Conservation (phyloP, 2,113 vertebrate genomes). For the Tyrannus savana region DNA sequence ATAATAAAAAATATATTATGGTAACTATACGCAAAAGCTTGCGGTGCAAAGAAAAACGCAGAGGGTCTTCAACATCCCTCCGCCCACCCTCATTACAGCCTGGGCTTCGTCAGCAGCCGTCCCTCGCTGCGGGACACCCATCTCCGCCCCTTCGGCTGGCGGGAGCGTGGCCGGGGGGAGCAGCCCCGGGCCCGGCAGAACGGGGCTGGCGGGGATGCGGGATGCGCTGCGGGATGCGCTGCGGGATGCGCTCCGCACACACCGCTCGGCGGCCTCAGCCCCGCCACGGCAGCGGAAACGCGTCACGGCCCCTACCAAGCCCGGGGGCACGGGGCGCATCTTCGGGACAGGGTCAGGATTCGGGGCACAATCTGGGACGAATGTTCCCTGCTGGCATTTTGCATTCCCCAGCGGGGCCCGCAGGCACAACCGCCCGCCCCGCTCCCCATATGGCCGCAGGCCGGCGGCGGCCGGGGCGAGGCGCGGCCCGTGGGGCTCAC, state of each 20-base stretch:
- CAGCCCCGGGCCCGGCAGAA: too few relatives aligned
- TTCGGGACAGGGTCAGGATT: fast-evolving
- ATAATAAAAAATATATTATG: too few relatives aligned
- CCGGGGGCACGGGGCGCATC: fast-evolving
- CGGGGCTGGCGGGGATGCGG: background rate
- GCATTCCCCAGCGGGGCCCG: fast-evolving
- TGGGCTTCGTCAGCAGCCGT: background rate
- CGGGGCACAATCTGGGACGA: fast-evolving
- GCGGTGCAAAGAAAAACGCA: too few relatives aligned
- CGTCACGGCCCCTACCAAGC: background rate
- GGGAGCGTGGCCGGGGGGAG: too few relatives aligned
- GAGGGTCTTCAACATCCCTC: too few relatives aligned
- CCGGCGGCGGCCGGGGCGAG: too few relatives aligned
- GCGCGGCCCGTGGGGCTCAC: too few relatives aligned
- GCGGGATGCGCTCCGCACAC: fast-evolving
- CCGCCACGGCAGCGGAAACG: background rate
- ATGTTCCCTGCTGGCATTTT: fast-evolving
- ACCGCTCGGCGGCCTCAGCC: background rate
- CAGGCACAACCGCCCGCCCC: too few relatives aligned
- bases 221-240: fast-evolving
- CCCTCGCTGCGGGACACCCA: background rate
- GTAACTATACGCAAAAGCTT: background rate
- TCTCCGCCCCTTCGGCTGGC: background rate
- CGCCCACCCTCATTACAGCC: too few relatives aligned
- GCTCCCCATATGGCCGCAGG: background rate